Conservation (phyloP, 2,113 vertebrate species). For the Ameiurus melas region DNA sequence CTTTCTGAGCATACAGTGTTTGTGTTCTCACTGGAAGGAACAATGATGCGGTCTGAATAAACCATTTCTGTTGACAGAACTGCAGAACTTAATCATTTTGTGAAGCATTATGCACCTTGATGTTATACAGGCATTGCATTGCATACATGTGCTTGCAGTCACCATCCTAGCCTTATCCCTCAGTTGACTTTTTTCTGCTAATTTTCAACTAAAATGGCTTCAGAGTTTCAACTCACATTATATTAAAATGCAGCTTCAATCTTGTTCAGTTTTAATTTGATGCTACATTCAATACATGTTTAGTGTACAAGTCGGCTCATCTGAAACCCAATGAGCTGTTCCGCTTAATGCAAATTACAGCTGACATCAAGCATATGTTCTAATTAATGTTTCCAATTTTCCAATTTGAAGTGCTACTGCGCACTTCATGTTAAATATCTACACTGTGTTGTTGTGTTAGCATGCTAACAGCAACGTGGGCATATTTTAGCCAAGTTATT, state of each 20-base stretch:
- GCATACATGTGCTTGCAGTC: background rate
- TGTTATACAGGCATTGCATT: background rate
- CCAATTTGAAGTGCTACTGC: slow-evolving; percentile 7
- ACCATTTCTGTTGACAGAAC: background rate
- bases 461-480: background rate
- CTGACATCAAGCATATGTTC: slow-evolving; percentile 15
- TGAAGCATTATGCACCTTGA: background rate
- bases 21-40: slow-evolving; percentile 1
- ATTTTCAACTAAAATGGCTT: background rate
- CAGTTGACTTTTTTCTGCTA: background rate
- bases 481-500: slow-evolving; percentile 8
- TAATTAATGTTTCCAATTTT: slow-evolving; percentile 29
- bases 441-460: background rate
- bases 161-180: background rate
- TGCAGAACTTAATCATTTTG: background rate
- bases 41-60: background rate
- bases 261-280: slow-evolving; percentile 1
- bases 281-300: background rate
- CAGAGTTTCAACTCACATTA: background rate
- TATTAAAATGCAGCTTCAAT: slow-evolving; percentile 20
- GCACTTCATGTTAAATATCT: slow-evolving; percentile 15
- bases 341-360: slow-evolving; percentile 5
- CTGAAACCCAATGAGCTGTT: background rate
- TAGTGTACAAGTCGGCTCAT: background rate
- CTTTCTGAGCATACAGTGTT: background rate